phyloP scores from a whole-genome alignment of 2,797 vertebrate genomes.

The Pseudomugil tenellus region DNA sequence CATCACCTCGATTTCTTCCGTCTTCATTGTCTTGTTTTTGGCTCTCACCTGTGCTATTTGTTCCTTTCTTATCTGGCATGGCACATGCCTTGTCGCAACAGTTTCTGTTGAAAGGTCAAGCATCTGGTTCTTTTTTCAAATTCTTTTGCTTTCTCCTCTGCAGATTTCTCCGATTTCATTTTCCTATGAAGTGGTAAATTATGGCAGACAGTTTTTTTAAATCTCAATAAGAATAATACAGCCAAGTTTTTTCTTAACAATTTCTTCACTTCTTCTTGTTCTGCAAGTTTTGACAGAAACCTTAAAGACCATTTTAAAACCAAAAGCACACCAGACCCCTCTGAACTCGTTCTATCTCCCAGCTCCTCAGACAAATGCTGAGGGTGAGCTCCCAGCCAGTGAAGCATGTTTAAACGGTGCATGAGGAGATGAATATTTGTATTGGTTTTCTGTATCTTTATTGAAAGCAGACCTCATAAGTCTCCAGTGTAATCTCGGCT shows the following conservation, averaged over 20 bases:
- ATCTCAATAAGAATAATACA: conserved; percentile 8
- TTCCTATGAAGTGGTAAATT: not conserved
- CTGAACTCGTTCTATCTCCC: conserved; percentile 28
- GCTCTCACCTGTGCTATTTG: conserved; percentile 35
- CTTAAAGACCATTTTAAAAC: conserved; percentile 25
- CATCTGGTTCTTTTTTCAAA: conserved; percentile 19
- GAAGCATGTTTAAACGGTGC: conserved; percentile 62
- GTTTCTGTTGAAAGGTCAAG: conserved; percentile 24
- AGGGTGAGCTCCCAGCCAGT: conserved; percentile 46
- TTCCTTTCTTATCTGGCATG: conserved; percentile 20
- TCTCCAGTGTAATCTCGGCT: conserved; percentile 69
- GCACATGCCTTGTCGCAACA: conserved; percentile 49
- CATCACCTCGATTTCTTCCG: conserved; percentile 36
- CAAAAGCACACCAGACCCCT: conserved; percentile 17
- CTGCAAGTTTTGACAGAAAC: conserved; percentile 63
- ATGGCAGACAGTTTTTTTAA: too few species aligned
- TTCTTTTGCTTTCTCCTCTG: conserved; percentile 11
- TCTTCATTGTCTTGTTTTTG: conserved; percentile 45
- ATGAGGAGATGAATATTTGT: conserved; percentile 67
- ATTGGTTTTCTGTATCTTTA: conserved; percentile 70
- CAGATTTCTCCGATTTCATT: not conserved
- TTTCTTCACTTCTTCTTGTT: conserved; percentile 19
- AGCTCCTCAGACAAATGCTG: conserved; percentile 31
- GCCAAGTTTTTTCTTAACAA: conserved; percentile 15
- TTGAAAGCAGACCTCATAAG: conserved; percentile 65